Conservation (phyloP, 2,113 vertebrate genomes). For the Burhinus oedicnemus region DNA sequence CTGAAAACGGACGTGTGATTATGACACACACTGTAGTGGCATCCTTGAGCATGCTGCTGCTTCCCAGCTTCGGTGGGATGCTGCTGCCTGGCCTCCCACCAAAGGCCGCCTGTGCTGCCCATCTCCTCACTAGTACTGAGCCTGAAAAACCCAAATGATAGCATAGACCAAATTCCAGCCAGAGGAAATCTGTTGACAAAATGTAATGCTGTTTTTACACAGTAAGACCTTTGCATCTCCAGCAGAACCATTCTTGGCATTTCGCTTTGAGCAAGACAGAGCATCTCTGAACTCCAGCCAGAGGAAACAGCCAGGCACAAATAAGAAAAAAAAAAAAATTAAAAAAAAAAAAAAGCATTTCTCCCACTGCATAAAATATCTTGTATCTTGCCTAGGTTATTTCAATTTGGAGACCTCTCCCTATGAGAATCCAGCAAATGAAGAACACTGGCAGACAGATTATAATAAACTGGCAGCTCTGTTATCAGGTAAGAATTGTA, state of each 20-base stretch:
- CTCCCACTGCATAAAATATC: neutral
- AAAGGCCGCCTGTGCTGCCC: neutral
- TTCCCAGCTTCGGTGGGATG: neutral
- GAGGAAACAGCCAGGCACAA: neutral
- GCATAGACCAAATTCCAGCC: neutral
- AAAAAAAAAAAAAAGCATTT: neutral
- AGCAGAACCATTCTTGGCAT: neutral
- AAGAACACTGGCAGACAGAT: constrained; percentile 83
- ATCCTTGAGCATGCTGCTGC: neutral
- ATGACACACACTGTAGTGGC: neutral
- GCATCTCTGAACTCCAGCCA: neutral
- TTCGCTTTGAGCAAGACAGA: neutral
- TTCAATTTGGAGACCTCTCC: constrained; percentile 86
- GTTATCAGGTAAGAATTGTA: constrained; percentile 78
- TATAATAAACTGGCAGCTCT: constrained; percentile 82
- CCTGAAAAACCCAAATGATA: neutral
- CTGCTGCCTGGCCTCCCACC: neutral
- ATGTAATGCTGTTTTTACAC: neutral
- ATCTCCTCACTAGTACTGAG: neutral
- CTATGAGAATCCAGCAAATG: constrained; percentile 83
- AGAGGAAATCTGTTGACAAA: neutral
- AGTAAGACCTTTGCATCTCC: neutral
- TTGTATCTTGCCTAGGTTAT: constrained; percentile 76
- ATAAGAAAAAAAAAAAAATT: neutral
- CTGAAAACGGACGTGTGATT: rapidly evolving